These are phyloP conservation scores for Tridacna gigas DNA, from an alignment of 2,888 invertebrate species.

Conservation along the genomic window DNA sequence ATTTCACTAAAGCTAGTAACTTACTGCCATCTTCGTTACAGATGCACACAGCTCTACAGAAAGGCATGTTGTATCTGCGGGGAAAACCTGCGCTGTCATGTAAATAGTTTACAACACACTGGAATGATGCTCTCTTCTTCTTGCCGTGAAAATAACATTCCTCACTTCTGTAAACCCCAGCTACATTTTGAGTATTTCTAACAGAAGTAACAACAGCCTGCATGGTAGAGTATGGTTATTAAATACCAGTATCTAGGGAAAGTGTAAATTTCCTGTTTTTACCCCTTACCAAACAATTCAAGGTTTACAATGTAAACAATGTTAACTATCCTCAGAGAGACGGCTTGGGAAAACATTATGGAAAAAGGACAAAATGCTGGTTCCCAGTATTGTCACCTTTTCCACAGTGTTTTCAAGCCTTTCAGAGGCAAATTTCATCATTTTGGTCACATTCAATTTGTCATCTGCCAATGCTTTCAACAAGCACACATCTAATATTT, in stretches of 20 bases:
- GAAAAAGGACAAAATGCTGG: too few relatives aligned
- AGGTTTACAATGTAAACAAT: too few relatives aligned
- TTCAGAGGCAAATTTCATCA: too few relatives aligned
- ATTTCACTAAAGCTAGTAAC: background rate
- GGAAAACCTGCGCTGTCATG: conserved; percentile 33
- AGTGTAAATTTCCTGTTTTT: background rate
- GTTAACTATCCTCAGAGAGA: too few relatives aligned
- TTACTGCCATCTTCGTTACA: conserved; percentile 40
- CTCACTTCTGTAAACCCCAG: conserved; percentile 32
- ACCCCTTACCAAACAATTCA: background rate
- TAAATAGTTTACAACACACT: conserved; percentile 46
- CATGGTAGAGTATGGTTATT: background rate
- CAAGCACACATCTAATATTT: too few relatives aligned
- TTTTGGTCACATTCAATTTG: too few relatives aligned
- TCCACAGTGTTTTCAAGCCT: too few relatives aligned
- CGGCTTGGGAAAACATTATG: too few relatives aligned
- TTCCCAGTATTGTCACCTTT: too few relatives aligned
- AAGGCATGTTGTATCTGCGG: conserved; percentile 35
- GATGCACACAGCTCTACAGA: conserved; percentile 41
- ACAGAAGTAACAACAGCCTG: background rate
- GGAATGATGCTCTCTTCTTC: conserved; percentile 43
- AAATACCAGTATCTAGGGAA: background rate
- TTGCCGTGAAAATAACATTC: conserved; percentile 51
- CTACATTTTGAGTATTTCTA: background rate
- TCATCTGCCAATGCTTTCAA: too few relatives aligned